These are phyloP conservation scores for Apis cerana DNA, from an alignment of 1,140 invertebrate species.

Conservation along the genomic window DNA sequence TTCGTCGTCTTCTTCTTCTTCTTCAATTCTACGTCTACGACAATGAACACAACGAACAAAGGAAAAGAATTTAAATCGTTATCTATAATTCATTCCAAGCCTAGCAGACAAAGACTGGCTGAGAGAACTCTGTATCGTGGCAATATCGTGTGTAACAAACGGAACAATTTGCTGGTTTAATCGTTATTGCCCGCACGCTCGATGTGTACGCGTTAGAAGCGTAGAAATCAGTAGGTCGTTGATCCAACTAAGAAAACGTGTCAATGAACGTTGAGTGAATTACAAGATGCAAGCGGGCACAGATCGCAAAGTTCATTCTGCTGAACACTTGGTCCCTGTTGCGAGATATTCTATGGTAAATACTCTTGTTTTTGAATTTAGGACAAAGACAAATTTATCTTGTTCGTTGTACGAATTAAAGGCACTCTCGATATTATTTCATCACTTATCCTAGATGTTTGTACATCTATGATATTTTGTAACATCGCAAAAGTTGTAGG, in stretches of 20 bases:
- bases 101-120: neutral
- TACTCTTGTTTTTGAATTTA: neutral
- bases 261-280: conserved; percentile 46
- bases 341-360: neutral
- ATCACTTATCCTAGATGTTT: no score
- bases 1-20: no score
- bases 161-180: conserved; percentile 18
- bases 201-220: conserved; percentile 5
- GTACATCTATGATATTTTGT: no score
- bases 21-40: no score
- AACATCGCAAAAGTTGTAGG: no score
- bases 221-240: conserved; percentile 47
- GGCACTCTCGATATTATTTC: no score
- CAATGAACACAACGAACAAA: neutral
- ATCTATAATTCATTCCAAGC: neutral
- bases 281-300: conserved; percentile 10
- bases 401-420: no score
- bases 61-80: neutral
- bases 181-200: neutral
- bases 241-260: conserved; percentile 45
- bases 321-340: neutral
- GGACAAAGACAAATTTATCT: neutral
- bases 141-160: neutral
- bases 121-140: neutral
- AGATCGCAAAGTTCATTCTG: conserved; percentile 19